Evolutionary conservation across 2,113 vertebrate species (phyloP).

Genomic region (Brienomyrus longianalis): DNA sequence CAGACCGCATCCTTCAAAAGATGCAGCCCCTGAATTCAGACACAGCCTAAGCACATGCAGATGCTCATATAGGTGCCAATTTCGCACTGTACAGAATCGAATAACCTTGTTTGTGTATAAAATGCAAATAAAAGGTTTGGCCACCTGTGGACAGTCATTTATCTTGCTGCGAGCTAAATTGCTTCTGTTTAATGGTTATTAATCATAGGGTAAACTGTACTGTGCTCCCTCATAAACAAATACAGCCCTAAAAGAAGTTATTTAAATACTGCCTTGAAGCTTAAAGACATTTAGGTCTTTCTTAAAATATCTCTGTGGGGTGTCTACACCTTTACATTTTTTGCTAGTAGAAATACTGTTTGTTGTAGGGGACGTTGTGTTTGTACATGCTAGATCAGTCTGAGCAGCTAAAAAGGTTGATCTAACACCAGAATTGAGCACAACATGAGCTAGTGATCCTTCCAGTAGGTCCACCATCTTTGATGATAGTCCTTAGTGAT

Average conservation of each 20-base stretch:
- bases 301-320: neutral
- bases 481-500: no score
- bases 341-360: neutral
- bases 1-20: neutral
- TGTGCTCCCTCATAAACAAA: neutral
- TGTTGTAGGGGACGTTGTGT: neutral
- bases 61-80: neutral
- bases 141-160: conserved; percentile 25
- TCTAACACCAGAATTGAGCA: neutral
- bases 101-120: conserved; percentile 1
- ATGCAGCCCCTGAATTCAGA: neutral
- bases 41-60: neutral
- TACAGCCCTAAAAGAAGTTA: neutral
- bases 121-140: neutral
- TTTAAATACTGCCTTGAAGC: conserved; percentile 6
- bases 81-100: neutral
- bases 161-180: conserved; percentile 20
- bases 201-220: neutral
- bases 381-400: neutral
- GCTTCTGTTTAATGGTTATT: conserved; percentile 8
- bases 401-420: neutral
- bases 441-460: neutral
- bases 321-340: neutral
- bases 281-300: neutral
- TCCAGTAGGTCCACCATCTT: neutral